These are phyloP conservation scores for Eupithecia vulgata DNA, from an alignment of 2,888 invertebrate genomes.

Conservation along the genomic window DNA sequence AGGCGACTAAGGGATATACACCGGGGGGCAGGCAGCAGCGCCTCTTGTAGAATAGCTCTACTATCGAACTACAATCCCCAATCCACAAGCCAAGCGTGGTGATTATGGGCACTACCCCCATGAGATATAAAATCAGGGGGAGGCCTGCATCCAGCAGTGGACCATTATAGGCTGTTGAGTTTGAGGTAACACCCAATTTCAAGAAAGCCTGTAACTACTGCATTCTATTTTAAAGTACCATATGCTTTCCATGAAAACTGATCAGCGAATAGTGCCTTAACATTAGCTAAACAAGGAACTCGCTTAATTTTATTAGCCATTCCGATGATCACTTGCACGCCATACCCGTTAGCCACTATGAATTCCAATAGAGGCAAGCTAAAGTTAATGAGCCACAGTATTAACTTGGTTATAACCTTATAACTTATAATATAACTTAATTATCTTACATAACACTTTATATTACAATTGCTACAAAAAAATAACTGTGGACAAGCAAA, in stretches of 20 bases:
- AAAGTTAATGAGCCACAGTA: constrained; percentile 50
- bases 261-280: constrained; percentile 9
- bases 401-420: constrained; percentile 44
- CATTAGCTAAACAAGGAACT: constrained; percentile 20
- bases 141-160: too few relatives aligned
- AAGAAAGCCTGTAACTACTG: not conserved
- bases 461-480: not conserved
- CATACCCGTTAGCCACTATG: constrained; percentile 40
- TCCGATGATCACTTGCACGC: constrained; percentile 27
- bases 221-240: not conserved
- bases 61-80: too few relatives aligned
- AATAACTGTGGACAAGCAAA: not conserved
- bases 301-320: constrained; percentile 27
- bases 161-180: too few relatives aligned
- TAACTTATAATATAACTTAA: constrained; percentile 49
- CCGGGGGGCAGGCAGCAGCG: too few relatives aligned
- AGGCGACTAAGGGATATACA: too few relatives aligned
- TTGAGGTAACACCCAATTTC: not conserved
- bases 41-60: too few relatives aligned
- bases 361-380: constrained; percentile 44
- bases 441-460: constrained; percentile 42
- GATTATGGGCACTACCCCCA: too few relatives aligned
- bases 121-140: too few relatives aligned
- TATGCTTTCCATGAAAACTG: constrained; percentile 2
- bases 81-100: too few relatives aligned